Base-by-base conservation (phyloP, 2,888 invertebrate species). In the Macrosiphum euphorbiae region DNA sequence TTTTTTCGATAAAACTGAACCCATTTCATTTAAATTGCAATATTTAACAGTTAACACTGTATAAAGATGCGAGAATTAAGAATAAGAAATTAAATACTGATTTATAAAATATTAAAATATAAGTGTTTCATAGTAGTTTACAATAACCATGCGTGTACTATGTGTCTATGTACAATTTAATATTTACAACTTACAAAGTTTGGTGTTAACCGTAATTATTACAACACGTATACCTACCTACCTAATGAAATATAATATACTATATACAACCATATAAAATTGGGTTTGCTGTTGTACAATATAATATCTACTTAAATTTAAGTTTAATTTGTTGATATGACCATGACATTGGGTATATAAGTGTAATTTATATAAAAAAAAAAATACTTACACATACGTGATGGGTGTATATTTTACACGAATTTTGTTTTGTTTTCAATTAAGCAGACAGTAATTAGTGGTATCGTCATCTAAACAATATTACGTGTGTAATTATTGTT, bases 401-500 rank as follows among this genome's bases (percentile, higher is more conserved):
- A 67, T 78, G 35, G 35, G 28, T 78, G 1, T 67, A 28, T 67
- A 44, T 67, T 35, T 50, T 67, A 50, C 67, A 41, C 28, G n/a
- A 8, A 50, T 44, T 85, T n/a, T 28, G 58, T 58, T 44, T 92
- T 58, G 3, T 47, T 91, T 91, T 91, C 52, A 52, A 84, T 84
- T 78, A 35, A 78, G 55, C 78, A 91, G 41, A 44, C 52, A 26
- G 78, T 58, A 91, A 58, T 85, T 85, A 91, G 55, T 91, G 58
- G 7, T 91, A n/a, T 91, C 55, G 55, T 85, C 52, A 55, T 85
- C n/a, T 35, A n/a, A 86, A 86, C 58, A 47, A 86, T 44, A 41
- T 41, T 84, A 26, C 78, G 61, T 47, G 47, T 35, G 86, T 86
- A 92, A 61, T 92, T 61, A 35, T 92, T 87, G 61, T 92, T 92